phyloP scores from a whole-genome alignment of 1,140 invertebrate species.

The Theocolax elegans region DNA sequence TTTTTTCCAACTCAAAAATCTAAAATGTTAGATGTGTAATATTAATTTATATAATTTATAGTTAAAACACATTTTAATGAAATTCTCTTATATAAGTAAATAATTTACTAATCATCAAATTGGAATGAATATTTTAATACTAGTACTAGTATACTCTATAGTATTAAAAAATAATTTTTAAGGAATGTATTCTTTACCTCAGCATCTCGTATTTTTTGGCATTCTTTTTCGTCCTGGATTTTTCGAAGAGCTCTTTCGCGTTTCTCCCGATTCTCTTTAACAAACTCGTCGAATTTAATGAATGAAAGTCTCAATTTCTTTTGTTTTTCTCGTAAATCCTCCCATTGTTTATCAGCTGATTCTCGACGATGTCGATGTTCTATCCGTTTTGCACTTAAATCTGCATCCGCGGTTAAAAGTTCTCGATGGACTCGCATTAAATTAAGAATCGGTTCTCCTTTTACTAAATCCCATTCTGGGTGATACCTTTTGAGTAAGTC shows the following conservation, averaged over 20 bases:
- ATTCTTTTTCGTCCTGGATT: conserved; percentile 66
- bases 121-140: too few species aligned
- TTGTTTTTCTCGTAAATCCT: conserved; percentile 66
- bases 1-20: conserved; percentile 53
- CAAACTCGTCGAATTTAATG: conserved; percentile 71
- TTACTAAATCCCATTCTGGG: conserved; percentile 70
- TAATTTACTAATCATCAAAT: too few species aligned
- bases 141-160: too few species aligned
- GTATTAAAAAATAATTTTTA: too few species aligned
- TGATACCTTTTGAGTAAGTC: too few species aligned
- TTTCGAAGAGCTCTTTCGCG: conserved; percentile 68
- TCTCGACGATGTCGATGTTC: conserved; percentile 59
- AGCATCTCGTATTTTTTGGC: conserved; percentile 46
- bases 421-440: conserved; percentile 67
- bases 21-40: too few species aligned
- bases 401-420: conserved; percentile 63
- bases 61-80: too few species aligned
- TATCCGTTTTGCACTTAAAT: conserved; percentile 60
- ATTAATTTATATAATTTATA: too few species aligned
- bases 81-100: too few species aligned
- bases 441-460: conserved; percentile 66
- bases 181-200: too few species aligned
- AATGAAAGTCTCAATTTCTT: conserved; percentile 68
- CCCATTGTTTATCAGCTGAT: conserved; percentile 67
- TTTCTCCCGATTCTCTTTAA: conserved; percentile 71